Conservation (phyloP, 2,797 vertebrate genomes). For the Karalla daura region DNA sequence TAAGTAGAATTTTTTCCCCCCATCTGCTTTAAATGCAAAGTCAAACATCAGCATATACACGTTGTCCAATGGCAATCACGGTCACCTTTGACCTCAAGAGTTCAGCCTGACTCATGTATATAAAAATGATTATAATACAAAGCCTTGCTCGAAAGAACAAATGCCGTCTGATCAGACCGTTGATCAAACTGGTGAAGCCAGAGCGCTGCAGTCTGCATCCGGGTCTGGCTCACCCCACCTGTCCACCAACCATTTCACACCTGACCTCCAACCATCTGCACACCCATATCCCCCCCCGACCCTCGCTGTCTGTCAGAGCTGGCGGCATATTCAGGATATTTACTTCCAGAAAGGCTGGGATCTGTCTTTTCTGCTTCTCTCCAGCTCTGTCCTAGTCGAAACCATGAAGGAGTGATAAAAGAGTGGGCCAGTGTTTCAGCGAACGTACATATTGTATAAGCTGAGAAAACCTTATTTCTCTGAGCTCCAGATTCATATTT, state of each 20-base stretch:
- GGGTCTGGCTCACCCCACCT: constrained; percentile 21
- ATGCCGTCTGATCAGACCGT: constrained; percentile 28
- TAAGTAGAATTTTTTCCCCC: neutral
- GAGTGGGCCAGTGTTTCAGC: no score
- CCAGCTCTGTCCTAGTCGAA: neutral
- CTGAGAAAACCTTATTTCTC: neutral
- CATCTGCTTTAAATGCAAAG: neutral
- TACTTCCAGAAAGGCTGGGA: constrained; percentile 11
- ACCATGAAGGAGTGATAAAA: no score
- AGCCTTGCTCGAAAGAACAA: constrained; percentile 1
- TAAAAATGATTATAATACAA: fast-evolving
- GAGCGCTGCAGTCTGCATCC: constrained; percentile 26
- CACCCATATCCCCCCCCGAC: constrained; percentile 2
- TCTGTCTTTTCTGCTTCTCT: neutral
- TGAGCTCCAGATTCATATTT: neutral
- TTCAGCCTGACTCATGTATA: neutral
- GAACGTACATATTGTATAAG: no score
- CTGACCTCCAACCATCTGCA: constrained; percentile 57
- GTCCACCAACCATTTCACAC: constrained; percentile 58
- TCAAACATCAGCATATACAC: neutral
- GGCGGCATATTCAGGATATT: constrained; percentile 30
- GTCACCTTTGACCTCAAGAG: neutral
- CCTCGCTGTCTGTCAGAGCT: neutral
- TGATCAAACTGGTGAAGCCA: constrained; percentile 35
- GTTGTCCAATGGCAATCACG: neutral